Conservation (phyloP, 1,140 invertebrate genomes). For the Anadara kagoshimensis region DNA sequence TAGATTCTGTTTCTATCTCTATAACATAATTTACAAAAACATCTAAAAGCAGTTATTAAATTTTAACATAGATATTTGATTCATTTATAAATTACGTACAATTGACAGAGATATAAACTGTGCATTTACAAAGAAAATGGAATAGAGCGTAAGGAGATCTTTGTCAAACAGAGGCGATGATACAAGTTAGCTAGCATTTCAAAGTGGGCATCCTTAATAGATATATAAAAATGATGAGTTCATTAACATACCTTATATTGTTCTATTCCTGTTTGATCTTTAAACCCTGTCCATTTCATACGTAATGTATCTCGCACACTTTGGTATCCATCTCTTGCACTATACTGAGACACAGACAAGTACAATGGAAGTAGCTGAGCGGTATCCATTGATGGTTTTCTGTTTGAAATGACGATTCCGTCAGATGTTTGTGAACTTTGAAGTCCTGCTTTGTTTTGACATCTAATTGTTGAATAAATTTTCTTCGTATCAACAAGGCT, state of each 20-base stretch:
- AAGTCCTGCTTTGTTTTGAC: conserved; percentile 44
- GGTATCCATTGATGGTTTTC: not conserved
- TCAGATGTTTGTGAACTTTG: conserved; percentile 17
- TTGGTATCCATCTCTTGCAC: conserved; percentile 18
- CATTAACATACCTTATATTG: conserved; percentile 11
- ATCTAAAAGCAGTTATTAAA: too few relatives aligned
- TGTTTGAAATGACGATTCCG: conserved; percentile 34
- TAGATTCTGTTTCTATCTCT: too few relatives aligned
- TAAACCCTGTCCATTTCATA: conserved; percentile 20
- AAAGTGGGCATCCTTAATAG: too few relatives aligned
- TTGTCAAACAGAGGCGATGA: too few relatives aligned
- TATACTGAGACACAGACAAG: conserved; percentile 14
- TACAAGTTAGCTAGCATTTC: too few relatives aligned
- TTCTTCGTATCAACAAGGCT: conserved; percentile 10
- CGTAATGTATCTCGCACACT: not conserved
- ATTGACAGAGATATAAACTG: too few relatives aligned
- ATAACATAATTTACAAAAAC: too few relatives aligned
- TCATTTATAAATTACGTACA: too few relatives aligned
- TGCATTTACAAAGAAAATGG: too few relatives aligned
- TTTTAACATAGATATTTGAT: too few relatives aligned
- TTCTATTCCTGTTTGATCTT: conserved; percentile 17
- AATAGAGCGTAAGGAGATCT: too few relatives aligned
- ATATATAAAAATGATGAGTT: too few relatives aligned
- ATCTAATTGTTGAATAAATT: conserved; percentile 40
- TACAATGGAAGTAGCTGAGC: conserved; percentile 4